These are phyloP conservation scores for Hippopotamyrus pictus DNA, from an alignment of 2,797 vertebrate genomes.

Conservation along the genomic window DNA sequence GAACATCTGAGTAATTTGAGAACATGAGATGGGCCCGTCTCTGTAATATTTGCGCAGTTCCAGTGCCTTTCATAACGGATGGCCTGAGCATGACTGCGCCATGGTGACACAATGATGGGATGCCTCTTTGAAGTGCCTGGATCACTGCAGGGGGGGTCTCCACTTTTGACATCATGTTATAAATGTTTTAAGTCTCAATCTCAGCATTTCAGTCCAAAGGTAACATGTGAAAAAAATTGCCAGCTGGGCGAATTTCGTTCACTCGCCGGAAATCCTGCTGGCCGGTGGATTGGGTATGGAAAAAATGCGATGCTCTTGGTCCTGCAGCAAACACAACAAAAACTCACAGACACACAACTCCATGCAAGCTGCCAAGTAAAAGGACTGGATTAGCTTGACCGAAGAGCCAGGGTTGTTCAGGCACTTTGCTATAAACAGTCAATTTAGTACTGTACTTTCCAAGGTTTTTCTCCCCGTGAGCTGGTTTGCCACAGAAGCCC, in stretches of 20 bases:
- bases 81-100: background rate
- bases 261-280: conserved; percentile 12
- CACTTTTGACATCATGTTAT: background rate
- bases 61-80: background rate
- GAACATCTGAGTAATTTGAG: background rate
- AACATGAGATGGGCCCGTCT: background rate
- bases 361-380: background rate
- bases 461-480: background rate
- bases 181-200: background rate
- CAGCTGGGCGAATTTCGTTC: conserved; percentile 19
- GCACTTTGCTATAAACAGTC: background rate
- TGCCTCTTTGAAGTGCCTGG: background rate
- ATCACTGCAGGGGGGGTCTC: background rate
- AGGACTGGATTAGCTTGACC: background rate
- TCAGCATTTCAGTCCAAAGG: background rate
- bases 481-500: background rate
- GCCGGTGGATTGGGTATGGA: background rate
- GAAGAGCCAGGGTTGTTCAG: background rate
- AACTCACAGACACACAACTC: background rate
- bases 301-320: background rate
- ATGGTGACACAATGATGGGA: background rate
- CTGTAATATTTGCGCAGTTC: background rate
- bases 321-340: background rate
- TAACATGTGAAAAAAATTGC: background rate
- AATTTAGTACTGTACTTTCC: background rate